Conservation (phyloP, 2,888 invertebrate species). For the Nesidiocoris tenuis region DNA sequence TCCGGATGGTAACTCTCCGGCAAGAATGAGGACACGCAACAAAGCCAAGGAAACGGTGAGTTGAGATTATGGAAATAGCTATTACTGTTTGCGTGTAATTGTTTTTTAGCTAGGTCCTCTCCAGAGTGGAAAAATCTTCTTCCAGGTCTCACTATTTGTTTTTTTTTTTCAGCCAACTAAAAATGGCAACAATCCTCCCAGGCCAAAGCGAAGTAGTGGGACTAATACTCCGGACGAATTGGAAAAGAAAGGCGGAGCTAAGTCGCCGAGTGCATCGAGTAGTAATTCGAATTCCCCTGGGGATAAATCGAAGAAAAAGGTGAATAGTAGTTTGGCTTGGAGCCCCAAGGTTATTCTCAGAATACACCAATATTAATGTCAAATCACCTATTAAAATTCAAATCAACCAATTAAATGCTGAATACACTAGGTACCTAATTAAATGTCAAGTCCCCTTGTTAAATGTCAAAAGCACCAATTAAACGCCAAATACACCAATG, state of each 20-base stretch:
- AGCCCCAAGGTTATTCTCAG: too few relatives aligned
- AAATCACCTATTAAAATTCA: too few relatives aligned
- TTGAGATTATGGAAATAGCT: too few relatives aligned
- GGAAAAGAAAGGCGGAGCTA: constrained; percentile 53
- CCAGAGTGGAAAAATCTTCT: too few relatives aligned
- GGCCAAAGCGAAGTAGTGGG: constrained; percentile 53
- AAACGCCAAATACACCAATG: too few relatives aligned
- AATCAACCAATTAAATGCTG: too few relatives aligned
- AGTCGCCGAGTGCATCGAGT: constrained; percentile 54
- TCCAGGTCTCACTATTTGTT: constrained; percentile 3
- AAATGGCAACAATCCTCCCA: constrained; percentile 50
- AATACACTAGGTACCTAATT: too few relatives aligned
- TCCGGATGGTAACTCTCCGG: constrained; percentile 69
- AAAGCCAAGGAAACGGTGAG: constrained; percentile 73
- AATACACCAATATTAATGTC: too few relatives aligned
- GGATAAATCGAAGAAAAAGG: constrained; percentile 54
- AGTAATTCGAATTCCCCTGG: constrained; percentile 54
- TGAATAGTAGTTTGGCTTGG: too few relatives aligned
- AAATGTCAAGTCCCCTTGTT: too few relatives aligned
- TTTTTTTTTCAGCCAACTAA: constrained; percentile 50
- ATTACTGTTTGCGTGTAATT: constrained; percentile 48
- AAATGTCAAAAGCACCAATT: too few relatives aligned
- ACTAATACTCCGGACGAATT: constrained; percentile 55
- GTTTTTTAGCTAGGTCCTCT: too few relatives aligned
- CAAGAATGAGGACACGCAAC: constrained; percentile 85